Conservation (phyloP, 2,888 invertebrate species). For the Zele albiditarsus region DNA sequence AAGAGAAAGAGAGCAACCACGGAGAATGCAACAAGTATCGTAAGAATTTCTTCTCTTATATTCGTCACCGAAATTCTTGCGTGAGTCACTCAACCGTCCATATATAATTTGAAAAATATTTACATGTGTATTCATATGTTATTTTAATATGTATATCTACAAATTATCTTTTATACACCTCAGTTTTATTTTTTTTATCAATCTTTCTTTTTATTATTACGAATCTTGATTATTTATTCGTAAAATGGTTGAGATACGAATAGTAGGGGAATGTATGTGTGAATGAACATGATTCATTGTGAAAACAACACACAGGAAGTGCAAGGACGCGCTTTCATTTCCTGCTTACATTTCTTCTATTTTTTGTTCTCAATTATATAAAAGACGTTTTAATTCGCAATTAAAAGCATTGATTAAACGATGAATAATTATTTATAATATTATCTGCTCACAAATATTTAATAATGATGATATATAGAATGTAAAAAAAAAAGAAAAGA, state of each 20-base stretch:
- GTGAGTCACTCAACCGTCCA: conserved; percentile 1
- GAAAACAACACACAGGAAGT: conserved; percentile 13
- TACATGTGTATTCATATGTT: not conserved
- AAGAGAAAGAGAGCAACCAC: not conserved
- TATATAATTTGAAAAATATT: not conserved
- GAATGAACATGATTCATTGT: conserved; percentile 36
- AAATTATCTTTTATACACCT: not conserved
- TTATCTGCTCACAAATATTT: no score
- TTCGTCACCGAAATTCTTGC: conserved; percentile 3
- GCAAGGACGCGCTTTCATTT: conserved; percentile 31
- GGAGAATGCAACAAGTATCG: not conserved
- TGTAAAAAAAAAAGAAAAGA: no score
- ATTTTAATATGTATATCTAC: not conserved
- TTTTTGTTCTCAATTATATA: not conserved
- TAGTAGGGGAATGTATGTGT: not conserved
- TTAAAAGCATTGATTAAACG: no score
- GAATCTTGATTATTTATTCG: conserved; percentile 1
- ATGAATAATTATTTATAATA: no score
- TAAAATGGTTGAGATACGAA: not conserved
- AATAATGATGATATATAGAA: no score
- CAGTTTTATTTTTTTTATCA: not conserved
- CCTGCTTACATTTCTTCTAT: not conserved
- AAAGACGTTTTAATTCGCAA: no score
- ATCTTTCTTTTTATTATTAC: not conserved
- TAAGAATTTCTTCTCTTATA: not conserved